A percentile compares a stretch with the other conserved stretches of the same genome.
phyloP scores from a whole-genome alignment of 2,113 vertebrate genomes.

The Strix uralensis region DNA sequence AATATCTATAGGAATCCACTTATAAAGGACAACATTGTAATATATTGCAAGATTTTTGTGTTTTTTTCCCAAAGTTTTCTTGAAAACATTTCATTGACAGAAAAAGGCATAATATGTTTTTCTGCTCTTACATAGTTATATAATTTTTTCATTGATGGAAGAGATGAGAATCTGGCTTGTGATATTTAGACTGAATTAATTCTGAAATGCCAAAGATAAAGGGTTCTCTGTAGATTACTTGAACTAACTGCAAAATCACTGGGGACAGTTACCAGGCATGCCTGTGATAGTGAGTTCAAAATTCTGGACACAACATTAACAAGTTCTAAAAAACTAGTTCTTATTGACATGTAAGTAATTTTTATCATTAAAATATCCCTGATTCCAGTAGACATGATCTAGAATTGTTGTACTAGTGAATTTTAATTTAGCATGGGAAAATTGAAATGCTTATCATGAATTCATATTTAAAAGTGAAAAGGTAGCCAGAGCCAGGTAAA shows the following conservation, averaged over 20 bases:
- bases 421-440: background rate
- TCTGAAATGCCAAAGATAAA: background rate
- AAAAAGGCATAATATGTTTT: background rate
- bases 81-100: background rate
- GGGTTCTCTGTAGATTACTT: background rate
- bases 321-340: background rate
- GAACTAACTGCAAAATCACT: background rate
- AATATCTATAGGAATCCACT: background rate
- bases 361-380: background rate
- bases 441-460: background rate
- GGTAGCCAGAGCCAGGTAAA: background rate
- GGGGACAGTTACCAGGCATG: background rate
- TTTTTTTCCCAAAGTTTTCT: background rate
- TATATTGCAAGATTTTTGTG: background rate
- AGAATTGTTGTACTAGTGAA: background rate
- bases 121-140: background rate
- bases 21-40: background rate
- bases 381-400: background rate
- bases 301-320: background rate
- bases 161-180: background rate
- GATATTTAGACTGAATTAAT: background rate
- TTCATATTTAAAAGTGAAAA: background rate
- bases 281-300: background rate
- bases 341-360: background rate
- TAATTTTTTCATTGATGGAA: background rate